Evolutionary conservation across 2,888 invertebrate species (phyloP), one percentile per base, ranked within the genome.

Genomic region (Lasioglossum vierecki): DNA sequence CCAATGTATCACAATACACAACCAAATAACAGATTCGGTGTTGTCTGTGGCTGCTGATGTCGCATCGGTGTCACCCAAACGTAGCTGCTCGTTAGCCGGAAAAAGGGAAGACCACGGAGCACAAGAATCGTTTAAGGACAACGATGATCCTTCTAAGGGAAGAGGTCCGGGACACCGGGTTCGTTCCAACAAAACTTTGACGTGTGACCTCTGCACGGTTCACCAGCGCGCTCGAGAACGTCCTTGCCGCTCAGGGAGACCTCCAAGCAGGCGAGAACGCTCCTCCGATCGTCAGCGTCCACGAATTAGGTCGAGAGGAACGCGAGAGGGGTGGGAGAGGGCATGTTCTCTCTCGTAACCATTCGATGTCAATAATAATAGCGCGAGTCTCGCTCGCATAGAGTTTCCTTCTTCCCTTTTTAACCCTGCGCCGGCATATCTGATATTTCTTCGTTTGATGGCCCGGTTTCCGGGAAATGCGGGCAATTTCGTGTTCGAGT

Each of bases 271-370:
- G 85, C 90, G 88, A 86, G 84, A 91, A 91, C 90, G 90, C 89
- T 92, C 89, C 91, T 91, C 89, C 89, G 86, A 91, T 85, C 84
- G 88, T 89, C 90, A 90, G 83, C 83, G 88, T 88, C 88, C 86
- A 83, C 90, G 92, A 92, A 92, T 92, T 92, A 88, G 92, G 92
- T 92, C 92, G 92, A 91, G 91, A 91, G 91, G 77, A 79, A 80
- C 77, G 82, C 78, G 76, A 77, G 82, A 63, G 85, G 78, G 78
- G 73, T 68, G 81, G 71, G 35, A 35, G 77, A 82, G 84, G 78
- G 72, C 80, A 81, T 73, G 73, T 79, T 88, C 88, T 89, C 90
- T 88, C 90, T 88, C 84, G 86, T 88, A 88, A 88, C 87, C 85
- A 87, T 89, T 88, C 90, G 84, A 89, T 86, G 84, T 85, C 82